Conservation (phyloP, 2,113 vertebrate genomes). For the Sisor rabdophorus region DNA sequence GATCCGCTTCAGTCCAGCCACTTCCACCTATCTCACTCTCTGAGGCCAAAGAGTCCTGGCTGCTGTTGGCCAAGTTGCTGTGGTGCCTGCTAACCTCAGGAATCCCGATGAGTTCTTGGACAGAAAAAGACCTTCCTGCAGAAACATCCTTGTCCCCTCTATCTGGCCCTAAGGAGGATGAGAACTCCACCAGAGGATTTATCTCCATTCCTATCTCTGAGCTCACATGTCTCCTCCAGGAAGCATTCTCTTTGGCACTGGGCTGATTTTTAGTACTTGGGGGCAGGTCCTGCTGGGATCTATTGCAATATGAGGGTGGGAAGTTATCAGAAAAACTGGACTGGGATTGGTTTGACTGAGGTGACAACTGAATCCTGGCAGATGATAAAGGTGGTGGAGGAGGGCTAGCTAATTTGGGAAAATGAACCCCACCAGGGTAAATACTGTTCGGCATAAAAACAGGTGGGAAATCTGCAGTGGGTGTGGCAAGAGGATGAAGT, state of each 20-base stretch:
- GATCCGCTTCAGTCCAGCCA: slow-evolving; percentile 87
- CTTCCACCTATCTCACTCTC: slow-evolving; percentile 63
- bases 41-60: slow-evolving; percentile 69
- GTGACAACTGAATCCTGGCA: slow-evolving; percentile 40
- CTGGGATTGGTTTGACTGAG: slow-evolving; percentile 11
- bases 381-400: slow-evolving; percentile 56
- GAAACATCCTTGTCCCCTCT: slow-evolving; percentile 64
- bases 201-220: slow-evolving; percentile 60
- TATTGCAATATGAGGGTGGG: slow-evolving; percentile 18
- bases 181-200: slow-evolving; percentile 71
- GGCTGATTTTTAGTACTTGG: slow-evolving; percentile 56
- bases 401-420: slow-evolving; percentile 61
- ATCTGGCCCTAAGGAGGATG: slow-evolving; percentile 57
- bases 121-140: slow-evolving; percentile 86
- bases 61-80: slow-evolving; percentile 66
- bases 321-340: slow-evolving; percentile 16
- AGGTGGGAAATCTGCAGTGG: slow-evolving; percentile 72
- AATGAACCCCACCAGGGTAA: slow-evolving; percentile 52
- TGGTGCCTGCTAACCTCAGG: slow-evolving; percentile 71
- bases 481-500: slow-evolving; percentile 63
- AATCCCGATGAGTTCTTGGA: slow-evolving; percentile 84
- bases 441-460: slow-evolving; percentile 66
- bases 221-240: slow-evolving; percentile 85
- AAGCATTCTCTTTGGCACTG: slow-evolving; percentile 72
- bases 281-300: slow-evolving; percentile 24